Base-by-base conservation (phyloP, 2,797 vertebrate genomes). In the Bryconaethiops microstoma region DNA sequence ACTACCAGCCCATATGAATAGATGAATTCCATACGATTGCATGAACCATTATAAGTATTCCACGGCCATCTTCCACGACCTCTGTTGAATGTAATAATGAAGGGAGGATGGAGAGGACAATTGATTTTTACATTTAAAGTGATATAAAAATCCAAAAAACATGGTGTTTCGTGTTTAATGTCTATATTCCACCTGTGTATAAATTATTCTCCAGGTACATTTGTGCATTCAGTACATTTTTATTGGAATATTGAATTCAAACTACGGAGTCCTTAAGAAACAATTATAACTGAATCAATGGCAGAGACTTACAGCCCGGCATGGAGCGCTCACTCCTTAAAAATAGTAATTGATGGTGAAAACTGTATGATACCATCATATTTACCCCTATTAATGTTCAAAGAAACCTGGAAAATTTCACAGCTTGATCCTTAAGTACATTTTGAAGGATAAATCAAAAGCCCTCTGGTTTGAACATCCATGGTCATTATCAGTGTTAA, bases 401-500 rank as follows among this genome's bases (percentile, higher is more conserved):
- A 71, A 54, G 6, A 52, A 12, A 52, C 50, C 21, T 50, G 7
- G 8, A 23, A 71, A 29, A 25, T 54, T 17, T 54, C 48, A 54
- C 48, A 52, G 69, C 45, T 71, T 52, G 21, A 54, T 52, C 19
- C 52, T 45, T 39, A 59, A 71, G 45, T 62, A 17, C 19, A 63
- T 54, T 63, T 9, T 70, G 8, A 60, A 62, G 7, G 76, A 50
- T 71, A 21, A 59, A 45, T 69, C 76, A 54, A 12, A 59, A 69
- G 67, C 17, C 57, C 21, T 78, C 54, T 57, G 76, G 65, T 68
- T 78, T 68, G 54, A 17, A 57, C 60, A 42, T 25, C 21, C 1
- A 14, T 2, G 54, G 52, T 60, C 42, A 45, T 59, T 59, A 59
- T 19, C 45, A 42, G 55, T 29, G 55, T 78, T 69, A 78, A 69